A percentile compares a stretch with the other conserved stretches of the same genome.
Evolutionary conservation across 2,113 vertebrate species (phyloP).

Genomic region (Spermophilus dauricus): DNA sequence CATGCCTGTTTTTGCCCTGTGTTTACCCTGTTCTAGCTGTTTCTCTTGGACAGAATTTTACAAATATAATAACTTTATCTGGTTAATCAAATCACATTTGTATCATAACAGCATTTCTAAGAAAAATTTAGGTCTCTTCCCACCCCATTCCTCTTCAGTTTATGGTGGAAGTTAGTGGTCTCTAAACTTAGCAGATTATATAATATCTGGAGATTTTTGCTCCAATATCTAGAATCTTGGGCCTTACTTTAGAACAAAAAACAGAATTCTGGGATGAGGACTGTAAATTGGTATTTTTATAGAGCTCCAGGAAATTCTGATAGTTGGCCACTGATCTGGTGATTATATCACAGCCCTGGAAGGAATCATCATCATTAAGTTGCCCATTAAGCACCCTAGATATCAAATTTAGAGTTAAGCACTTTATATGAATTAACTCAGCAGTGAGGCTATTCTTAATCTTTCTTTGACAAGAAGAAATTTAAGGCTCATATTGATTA

Average conservation of each 20-base stretch:
- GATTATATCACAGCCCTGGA: not conserved
- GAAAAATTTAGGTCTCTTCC: constrained; percentile 10
- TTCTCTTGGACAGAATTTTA: constrained; percentile 29
- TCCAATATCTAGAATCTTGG: not conserved
- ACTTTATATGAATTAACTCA: not conserved
- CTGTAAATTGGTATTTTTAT: constrained; percentile 11
- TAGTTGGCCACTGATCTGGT: not conserved
- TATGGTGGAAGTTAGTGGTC: constrained; percentile 25
- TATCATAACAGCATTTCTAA: constrained; percentile 26
- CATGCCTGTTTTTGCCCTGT: not conserved
- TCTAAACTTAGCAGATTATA: constrained; percentile 19
- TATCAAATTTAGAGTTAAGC: not conserved
- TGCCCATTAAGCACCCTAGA: not conserved
- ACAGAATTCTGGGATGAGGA: not conserved
- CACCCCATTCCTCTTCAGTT: not conserved
- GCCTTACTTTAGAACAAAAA: not conserved
- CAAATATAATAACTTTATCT: constrained; percentile 14
- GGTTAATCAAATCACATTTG: constrained; percentile 11
- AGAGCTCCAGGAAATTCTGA: not conserved
- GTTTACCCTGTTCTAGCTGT: not conserved
- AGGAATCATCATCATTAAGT: not conserved
- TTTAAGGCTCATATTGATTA: not conserved
- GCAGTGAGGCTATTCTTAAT: constrained; percentile 6
- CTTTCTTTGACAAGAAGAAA: constrained; percentile 27
- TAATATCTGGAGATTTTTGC: constrained; percentile 29